Evolutionary conservation across 2,888 invertebrate species (phyloP).

Genomic region (Drosophila macrothrix): DNA sequence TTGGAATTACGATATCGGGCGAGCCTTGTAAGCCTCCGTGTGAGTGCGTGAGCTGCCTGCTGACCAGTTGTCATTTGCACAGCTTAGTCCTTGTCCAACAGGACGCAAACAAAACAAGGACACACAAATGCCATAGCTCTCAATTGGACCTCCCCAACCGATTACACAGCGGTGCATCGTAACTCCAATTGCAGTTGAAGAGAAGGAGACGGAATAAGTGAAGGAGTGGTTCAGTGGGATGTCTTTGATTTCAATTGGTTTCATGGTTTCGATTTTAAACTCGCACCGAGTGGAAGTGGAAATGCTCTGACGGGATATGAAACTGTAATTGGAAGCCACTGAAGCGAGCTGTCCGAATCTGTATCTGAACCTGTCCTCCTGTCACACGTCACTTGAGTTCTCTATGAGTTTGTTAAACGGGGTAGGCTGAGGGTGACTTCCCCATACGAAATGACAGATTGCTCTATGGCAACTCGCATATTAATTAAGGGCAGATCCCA

Average conservation of each 20-base stretch:
- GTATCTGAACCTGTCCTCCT: conserved; percentile 14
- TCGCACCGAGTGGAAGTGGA: conserved; percentile 36
- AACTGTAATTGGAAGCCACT: conserved; percentile 67
- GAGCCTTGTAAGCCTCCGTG: conserved; percentile 49
- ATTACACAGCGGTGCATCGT: conserved; percentile 36
- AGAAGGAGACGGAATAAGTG: background rate
- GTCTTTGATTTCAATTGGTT: conserved; percentile 62
- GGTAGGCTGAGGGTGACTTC: conserved; percentile 22
- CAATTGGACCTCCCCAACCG: conserved; percentile 42
- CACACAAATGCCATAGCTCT: conserved; percentile 41
- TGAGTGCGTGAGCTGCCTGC: conserved; percentile 32
- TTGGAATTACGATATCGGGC: conserved; percentile 51
- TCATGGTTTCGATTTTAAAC: conserved; percentile 46
- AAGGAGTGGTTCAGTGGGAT: conserved; percentile 8
- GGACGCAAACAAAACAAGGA: conserved; percentile 38
- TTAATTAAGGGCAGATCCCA: conserved; percentile 63
- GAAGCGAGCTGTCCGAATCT: conserved; percentile 46
- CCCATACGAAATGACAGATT: conserved; percentile 45
- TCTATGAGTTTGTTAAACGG: conserved; percentile 4
- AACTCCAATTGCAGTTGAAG: conserved; percentile 22
- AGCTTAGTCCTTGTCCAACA: conserved; percentile 65
- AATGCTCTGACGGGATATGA: conserved; percentile 45
- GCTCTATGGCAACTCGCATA: conserved; percentile 62
- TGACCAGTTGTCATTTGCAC: conserved; percentile 42
- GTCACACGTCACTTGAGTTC: conserved; percentile 20